These are phyloP conservation scores for Drosophila macrospina DNA, from an alignment of 2,888 invertebrate species.

Conservation along the genomic window DNA sequence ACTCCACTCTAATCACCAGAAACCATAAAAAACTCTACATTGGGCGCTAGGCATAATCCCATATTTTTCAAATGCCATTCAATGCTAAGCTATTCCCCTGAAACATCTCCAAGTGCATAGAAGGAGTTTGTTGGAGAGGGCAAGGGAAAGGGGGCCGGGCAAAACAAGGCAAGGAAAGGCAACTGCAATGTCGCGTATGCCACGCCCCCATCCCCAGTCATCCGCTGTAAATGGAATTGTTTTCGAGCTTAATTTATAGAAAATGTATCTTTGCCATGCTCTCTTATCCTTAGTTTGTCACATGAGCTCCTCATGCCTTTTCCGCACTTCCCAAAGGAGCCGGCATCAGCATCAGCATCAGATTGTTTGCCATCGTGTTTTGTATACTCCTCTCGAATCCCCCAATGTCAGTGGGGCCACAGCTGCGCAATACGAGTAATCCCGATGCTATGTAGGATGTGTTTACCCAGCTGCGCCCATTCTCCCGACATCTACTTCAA, in stretches of 20 bases:
- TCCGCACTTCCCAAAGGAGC: slow-evolving; percentile 34
- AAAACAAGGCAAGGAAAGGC: no score
- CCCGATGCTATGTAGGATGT: slow-evolving; percentile 48
- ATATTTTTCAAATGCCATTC: slow-evolving; percentile 56
- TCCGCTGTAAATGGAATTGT: slow-evolving; percentile 70
- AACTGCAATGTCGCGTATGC: slow-evolving; percentile 23
- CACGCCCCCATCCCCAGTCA: slow-evolving; percentile 22
- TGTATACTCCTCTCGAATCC: slow-evolving; percentile 41
- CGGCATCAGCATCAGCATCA: slow-evolving; percentile 32
- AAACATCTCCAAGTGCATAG: slow-evolving; percentile 24
- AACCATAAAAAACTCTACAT: slow-evolving; percentile 25
- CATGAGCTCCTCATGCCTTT: slow-evolving; percentile 38
- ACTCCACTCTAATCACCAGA: neutral
- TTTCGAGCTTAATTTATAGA: slow-evolving; percentile 75
- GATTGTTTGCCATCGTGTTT: slow-evolving; percentile 50
- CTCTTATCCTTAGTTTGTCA: slow-evolving; percentile 52
- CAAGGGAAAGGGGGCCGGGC: no score
- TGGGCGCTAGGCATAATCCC: slow-evolving; percentile 44
- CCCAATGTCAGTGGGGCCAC: slow-evolving; percentile 54
- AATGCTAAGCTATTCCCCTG: slow-evolving; percentile 30
- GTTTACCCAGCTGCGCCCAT: neutral
- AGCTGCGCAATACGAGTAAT: slow-evolving; percentile 60
- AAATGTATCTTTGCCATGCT: slow-evolving; percentile 62
- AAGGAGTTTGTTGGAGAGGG: neutral
- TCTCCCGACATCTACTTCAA: neutral